Percentiles rank a stretch among this genome's conserved stretches.
These are phyloP conservation scores for Matsumurasca onukii DNA, from an alignment of 1,140 invertebrate species.

Conservation along the genomic window DNA sequence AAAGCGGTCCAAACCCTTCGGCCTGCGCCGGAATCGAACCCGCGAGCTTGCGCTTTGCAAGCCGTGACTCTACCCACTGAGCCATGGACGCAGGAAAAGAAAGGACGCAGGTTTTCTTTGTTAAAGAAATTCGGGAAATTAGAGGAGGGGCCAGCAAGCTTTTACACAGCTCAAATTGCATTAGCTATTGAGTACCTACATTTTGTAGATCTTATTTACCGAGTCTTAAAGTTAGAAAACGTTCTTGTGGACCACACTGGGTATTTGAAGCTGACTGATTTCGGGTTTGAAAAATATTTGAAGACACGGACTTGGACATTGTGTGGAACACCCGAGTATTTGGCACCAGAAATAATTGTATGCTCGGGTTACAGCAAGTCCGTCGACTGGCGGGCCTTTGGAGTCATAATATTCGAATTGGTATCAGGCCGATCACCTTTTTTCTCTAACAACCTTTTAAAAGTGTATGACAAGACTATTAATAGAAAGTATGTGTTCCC, in stretches of 20 bases:
- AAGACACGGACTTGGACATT: constrained; percentile 80
- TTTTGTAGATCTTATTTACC: constrained; percentile 83
- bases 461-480: constrained; percentile 89
- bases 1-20: no score
- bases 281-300: constrained; percentile 42
- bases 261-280: constrained; percentile 54
- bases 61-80: no score
- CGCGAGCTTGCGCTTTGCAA: no score
- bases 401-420: constrained; percentile 85
- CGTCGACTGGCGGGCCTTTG: constrained; percentile 97
- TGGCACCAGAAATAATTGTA: constrained; percentile 93
- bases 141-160: constrained; percentile 78
- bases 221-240: constrained; percentile 97
- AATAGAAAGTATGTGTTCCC: constrained; percentile 71
- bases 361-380: constrained; percentile 95
- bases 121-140: constrained; percentile 71
- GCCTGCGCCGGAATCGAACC: no score
- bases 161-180: constrained; percentile 92
- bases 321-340: constrained; percentile 95
- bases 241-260: constrained; percentile 82
- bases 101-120: no score
- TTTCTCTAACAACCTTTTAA: constrained; percentile 79
- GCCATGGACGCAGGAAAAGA: no score
- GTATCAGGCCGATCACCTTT: constrained; percentile 83
- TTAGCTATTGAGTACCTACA: constrained; percentile 94